These are phyloP conservation scores for Nothobranchius kuhntae DNA, from an alignment of 2,113 vertebrate genomes.

Conservation along the genomic window DNA sequence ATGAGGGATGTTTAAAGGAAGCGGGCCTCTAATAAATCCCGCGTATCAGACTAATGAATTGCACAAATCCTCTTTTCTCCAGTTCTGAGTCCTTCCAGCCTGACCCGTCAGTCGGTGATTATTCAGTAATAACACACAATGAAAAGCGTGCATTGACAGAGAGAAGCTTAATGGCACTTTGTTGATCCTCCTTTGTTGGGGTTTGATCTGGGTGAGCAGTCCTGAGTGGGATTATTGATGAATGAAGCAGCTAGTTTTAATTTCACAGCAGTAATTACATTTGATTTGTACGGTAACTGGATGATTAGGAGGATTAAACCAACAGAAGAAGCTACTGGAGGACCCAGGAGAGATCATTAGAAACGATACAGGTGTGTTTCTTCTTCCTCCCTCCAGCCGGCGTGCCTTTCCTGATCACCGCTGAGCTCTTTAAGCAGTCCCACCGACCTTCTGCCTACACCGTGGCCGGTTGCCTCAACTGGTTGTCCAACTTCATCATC, in stretches of 20 bases:
- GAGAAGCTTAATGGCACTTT: constrained; percentile 36
- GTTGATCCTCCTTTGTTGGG: constrained; percentile 31
- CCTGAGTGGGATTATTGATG: constrained; percentile 49
- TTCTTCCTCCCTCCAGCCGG: constrained; percentile 73
- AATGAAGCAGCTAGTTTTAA: constrained; percentile 41
- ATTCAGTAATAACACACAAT: constrained; percentile 45
- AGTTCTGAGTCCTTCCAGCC: constrained; percentile 11
- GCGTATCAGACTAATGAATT: constrained; percentile 56
- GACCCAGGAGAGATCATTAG: background rate
- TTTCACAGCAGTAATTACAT: constrained; percentile 38
- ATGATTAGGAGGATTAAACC: constrained; percentile 21
- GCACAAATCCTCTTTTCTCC: constrained; percentile 19
- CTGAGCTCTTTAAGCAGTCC: constrained; percentile 89
- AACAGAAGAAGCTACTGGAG: background rate
- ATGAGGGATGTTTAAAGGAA: constrained; percentile 63
- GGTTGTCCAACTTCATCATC: constrained; percentile 89
- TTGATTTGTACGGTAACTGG: constrained; percentile 43
- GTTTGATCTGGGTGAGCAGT: constrained; percentile 30
- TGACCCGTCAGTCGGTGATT: constrained; percentile 32
- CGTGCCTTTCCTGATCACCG: constrained; percentile 87
- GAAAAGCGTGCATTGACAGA: constrained; percentile 31
- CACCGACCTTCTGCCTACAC: constrained; percentile 87
- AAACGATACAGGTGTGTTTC: background rate
- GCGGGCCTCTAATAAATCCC: constrained; percentile 35
- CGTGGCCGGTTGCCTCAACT: constrained; percentile 88